Conservation (phyloP, 2,113 vertebrate genomes). For the Heliornis fulica region DNA sequence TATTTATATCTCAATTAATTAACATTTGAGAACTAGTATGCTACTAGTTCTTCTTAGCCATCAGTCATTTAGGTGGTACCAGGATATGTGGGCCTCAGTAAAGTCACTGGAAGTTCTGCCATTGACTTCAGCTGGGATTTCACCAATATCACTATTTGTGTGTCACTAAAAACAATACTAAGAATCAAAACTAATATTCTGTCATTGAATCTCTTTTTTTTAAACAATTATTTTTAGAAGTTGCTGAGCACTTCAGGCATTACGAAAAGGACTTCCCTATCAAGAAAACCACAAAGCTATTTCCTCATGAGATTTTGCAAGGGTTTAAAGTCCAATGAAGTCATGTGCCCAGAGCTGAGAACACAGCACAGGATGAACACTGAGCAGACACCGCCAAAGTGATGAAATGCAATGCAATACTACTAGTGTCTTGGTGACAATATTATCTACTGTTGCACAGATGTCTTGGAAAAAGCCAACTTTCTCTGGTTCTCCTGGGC, state of each 20-base stretch:
- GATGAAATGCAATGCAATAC: slow-evolving; percentile 3
- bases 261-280: not conserved
- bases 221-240: not conserved
- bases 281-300: not conserved
- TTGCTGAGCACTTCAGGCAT: not conserved
- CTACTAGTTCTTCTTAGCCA: not conserved
- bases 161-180: not conserved
- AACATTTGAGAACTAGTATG: not conserved
- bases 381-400: not conserved
- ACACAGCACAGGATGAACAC: not conserved
- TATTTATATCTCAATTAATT: not conserved
- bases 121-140: not conserved
- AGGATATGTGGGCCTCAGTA: not conserved
- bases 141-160: not conserved
- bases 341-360: not conserved
- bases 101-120: not conserved
- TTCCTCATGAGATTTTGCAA: slow-evolving; percentile 40
- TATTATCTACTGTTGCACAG: slow-evolving; percentile 20
- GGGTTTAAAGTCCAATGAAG: not conserved
- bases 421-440: slow-evolving; percentile 8
- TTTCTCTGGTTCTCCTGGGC: not conserved
- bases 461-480: slow-evolving; percentile 12
- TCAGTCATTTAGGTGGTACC: not conserved
- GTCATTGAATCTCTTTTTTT: not conserved
- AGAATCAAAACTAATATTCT: not conserved